Evolutionary conservation across 2,888 invertebrate genomes (phyloP), one percentile per base, ranked within the genome.

Genomic region (Trachelus troglodyta): DNA sequence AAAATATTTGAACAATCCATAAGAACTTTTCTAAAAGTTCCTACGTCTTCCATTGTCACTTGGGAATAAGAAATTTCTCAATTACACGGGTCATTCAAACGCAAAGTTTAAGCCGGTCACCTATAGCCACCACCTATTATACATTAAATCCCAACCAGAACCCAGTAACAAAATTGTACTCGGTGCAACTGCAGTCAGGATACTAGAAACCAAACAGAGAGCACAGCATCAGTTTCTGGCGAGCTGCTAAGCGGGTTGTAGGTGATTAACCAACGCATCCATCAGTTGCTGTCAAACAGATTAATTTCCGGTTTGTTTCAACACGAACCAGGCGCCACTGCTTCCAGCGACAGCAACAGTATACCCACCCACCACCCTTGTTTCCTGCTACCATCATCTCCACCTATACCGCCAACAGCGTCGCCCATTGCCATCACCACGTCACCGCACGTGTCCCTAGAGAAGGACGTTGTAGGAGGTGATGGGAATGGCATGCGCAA

Each of bases 291-390:
- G 74, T 74, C 74, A 35, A 74, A 74, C 74, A 34, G 74, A 74
- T 74, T 74, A 74, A 74, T 74, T 74, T 74, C 74, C 74, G 74
- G 74, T 74, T 74, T 74, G 74, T 74, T 74, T 74, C 74, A 34
- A 74, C 74, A 23, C 30, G 74, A 34, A 71, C 34, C 12, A 56
- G 56, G 56, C 56, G 23, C 56, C 56, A 56, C 56, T 56, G 56
- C 23, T 56, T 56, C 56, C 56, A 56, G 23, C 56, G 23, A 56
- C 56, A 56, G 56, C 56, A 56, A 56, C 56, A 56, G 23, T 56
- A 56, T 56, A 56, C 56, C 9, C 23, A 56, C 56, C 56, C 9
- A 23, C 56, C 56, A 56, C 6, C 56, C 56, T 56, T 56, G 56
- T 23, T 56, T 23, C 23, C 56, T 23, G 9, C 56, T 23, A 56